Percentiles rank a stretch among this genome's conserved stretches.
phyloP scores from a whole-genome alignment of 2,797 vertebrate genomes.

The Tinamus major region DNA sequence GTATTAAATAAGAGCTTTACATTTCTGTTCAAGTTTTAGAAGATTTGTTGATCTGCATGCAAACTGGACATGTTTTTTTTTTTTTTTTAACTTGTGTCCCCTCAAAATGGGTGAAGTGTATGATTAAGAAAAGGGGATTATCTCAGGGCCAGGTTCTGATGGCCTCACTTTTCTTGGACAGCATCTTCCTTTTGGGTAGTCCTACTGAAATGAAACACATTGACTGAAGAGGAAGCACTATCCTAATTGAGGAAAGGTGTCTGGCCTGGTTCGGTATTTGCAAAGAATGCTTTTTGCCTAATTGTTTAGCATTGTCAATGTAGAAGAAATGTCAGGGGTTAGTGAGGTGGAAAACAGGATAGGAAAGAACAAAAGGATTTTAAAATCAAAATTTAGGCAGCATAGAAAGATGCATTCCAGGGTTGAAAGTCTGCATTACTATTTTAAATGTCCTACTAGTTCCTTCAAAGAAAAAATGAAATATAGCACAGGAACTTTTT shows the following conservation, averaged over 20 bases:
- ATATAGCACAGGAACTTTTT: background rate
- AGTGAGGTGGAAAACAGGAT: slow-evolving; percentile 48
- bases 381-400: slow-evolving; percentile 1
- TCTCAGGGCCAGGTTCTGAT: background rate
- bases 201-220: background rate
- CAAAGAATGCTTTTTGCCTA: slow-evolving; percentile 41
- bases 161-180: background rate
- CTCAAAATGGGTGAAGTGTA: background rate
- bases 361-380: slow-evolving; percentile 36
- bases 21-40: background rate
- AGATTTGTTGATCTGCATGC: background rate
- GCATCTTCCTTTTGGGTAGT: background rate
- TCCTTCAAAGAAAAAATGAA: background rate
- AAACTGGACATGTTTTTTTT: background rate
- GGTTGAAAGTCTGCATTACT: background rate
- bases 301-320: slow-evolving; percentile 27
- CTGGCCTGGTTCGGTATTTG: background rate
- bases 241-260: slow-evolving; percentile 14
- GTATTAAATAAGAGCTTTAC: background rate
- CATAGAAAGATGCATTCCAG: background rate
- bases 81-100: background rate
- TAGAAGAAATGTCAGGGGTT: slow-evolving; percentile 6
- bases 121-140: background rate
- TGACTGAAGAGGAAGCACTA: slow-evolving; percentile 10
- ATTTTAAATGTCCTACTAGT: background rate